Evolutionary conservation across 1,140 invertebrate genomes (phyloP).

Genomic region (Riptortus pedestris): DNA sequence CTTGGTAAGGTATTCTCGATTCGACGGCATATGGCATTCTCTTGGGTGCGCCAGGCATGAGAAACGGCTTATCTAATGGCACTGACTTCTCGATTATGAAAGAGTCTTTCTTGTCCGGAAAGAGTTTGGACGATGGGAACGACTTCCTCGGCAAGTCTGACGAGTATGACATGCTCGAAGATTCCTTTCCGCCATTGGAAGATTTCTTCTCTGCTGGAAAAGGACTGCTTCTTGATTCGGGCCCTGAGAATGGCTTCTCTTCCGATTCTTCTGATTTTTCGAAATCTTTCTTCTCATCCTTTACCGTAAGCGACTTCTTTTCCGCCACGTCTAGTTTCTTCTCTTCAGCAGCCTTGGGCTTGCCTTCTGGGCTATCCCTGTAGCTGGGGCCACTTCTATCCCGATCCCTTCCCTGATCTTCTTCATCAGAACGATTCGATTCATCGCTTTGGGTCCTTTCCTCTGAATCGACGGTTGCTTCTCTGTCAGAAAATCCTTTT

Average conservation of each 20-base stretch:
- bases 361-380: neutral
- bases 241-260: too few species aligned
- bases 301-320: neutral
- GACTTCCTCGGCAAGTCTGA: neutral
- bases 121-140: neutral
- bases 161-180: neutral
- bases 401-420: too few species aligned
- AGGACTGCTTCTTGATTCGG: too few species aligned
- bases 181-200: neutral
- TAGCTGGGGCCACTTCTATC: too few species aligned
- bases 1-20: neutral
- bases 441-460: too few species aligned
- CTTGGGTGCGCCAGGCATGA: too few species aligned
- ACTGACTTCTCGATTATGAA: neutral
- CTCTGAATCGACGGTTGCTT: neutral
- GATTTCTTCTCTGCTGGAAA: too few species aligned
- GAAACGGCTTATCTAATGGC: neutral
- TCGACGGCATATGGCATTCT: neutral
- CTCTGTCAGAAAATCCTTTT: neutral
- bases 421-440: too few species aligned
- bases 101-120: neutral
- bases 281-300: neutral
- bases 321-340: neutral
- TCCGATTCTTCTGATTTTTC: too few species aligned
- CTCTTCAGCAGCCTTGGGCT: neutral